phyloP scores from a whole-genome alignment of 2,888 invertebrate species.

The Diloba caeruleocephala region DNA sequence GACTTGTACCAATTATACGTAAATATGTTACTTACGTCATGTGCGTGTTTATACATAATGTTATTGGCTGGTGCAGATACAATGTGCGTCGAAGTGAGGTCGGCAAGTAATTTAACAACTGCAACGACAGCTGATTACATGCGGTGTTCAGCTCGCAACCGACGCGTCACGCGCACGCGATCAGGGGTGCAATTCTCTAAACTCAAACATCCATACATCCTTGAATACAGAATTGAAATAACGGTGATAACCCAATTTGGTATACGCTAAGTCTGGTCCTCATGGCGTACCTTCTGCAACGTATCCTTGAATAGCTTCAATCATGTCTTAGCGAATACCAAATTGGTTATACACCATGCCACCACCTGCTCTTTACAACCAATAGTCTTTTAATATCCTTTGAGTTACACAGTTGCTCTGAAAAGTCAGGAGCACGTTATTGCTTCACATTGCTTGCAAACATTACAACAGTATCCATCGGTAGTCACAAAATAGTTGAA shows the following conservation, averaged over 20 bases:
- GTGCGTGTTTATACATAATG: slow-evolving; percentile 12
- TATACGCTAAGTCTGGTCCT: too few species aligned
- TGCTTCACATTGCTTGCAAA: neutral
- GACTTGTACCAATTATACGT: neutral
- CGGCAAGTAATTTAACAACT: slow-evolving; percentile 12
- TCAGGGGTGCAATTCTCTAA: too few species aligned
- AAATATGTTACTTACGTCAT: slow-evolving; percentile 5
- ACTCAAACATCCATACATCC: too few species aligned
- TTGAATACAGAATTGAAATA: too few species aligned
- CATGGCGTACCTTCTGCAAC: too few species aligned
- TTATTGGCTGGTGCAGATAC: slow-evolving; percentile 3
- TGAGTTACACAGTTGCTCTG: slow-evolving; percentile 3
- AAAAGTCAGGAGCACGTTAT: neutral
- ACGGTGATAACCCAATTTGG: too few species aligned
- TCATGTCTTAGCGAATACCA: too few species aligned
- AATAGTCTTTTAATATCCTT: slow-evolving; percentile 33
- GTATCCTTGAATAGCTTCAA: too few species aligned
- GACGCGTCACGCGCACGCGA: slow-evolving; percentile 43
- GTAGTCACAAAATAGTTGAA: too few species aligned
- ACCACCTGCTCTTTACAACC: slow-evolving; percentile 32
- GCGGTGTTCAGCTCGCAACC: slow-evolving; percentile 4
- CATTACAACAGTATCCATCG: too few species aligned
- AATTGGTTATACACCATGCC: too few species aligned
- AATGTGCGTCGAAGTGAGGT: slow-evolving; percentile 11
- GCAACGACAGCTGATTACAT: slow-evolving; percentile 17